Base-by-base conservation (phyloP, 2,113 vertebrate species). In the Cygnus atratus region DNA sequence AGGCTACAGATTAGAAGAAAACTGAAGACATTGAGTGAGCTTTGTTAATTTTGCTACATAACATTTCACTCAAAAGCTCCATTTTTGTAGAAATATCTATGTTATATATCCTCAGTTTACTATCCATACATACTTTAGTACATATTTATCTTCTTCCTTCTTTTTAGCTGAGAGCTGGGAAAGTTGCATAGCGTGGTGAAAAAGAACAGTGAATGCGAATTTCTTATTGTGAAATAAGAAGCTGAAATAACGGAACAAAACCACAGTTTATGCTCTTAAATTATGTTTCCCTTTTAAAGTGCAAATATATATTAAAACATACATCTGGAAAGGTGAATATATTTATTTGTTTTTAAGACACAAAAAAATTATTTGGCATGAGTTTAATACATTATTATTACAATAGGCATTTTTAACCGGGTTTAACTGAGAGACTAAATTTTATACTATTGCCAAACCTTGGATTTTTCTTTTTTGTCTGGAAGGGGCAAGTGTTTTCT, bases 401-500 rank as follows among this genome's bases (percentile, higher is more conserved):
- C 6, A 54, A 58, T 2, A 76, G 6, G 63, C 50, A 26, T 90
- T 66, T 52, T 63, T 86, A 50, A 50, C 46, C 21, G 5, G 8
- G 4, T 79, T 95, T 91, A n/a, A 48, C 13, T 66, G 19, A 25
- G 76, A 84, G 58, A 79, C 52, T 87, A 77, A 80, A 66, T 0
- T 2, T 78, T 81, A 50, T 7, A 17, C 12, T 86, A 71, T 18
- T 84, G 73, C 46, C 84, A 87, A 93, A 94, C 66, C 87, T 94
- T 88, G 74, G 35, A 79, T 88, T 94, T 65, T 52, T 26, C 93
- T 65, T 52, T 52, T 63, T 83, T 81, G 65, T 86, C 90, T 94
- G 87, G 61, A 95, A 93, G 10, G 57, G 58, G 77, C 88, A 94
- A 95, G 41, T 44, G 77, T 74, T 94, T 96, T 88, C 92, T 67